These are phyloP conservation scores for Ranitomeya variabilis DNA, from an alignment of 2,113 vertebrate species.

Conservation along the genomic window DNA sequence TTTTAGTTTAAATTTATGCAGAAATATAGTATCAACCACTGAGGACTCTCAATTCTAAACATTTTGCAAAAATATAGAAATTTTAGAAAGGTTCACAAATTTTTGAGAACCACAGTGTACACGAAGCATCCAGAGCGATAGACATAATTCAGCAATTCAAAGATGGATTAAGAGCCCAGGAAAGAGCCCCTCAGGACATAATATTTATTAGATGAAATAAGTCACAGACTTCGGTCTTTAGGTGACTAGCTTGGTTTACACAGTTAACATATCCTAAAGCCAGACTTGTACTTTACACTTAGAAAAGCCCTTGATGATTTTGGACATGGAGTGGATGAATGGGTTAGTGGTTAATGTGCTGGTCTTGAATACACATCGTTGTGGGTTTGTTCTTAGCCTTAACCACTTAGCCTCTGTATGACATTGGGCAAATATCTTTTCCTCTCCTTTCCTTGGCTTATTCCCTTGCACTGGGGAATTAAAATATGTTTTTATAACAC, in stretches of 20 bases:
- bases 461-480: conserved; percentile 48
- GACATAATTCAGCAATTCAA: background rate
- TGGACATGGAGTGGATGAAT: conserved; percentile 16
- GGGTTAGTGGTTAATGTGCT: conserved; percentile 53
- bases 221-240: background rate
- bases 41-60: too few relatives aligned
- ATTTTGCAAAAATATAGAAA: too few relatives aligned
- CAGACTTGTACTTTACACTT: background rate
- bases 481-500: conserved; percentile 36
- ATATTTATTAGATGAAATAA: background rate
- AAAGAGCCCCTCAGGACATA: background rate
- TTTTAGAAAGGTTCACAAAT: too few relatives aligned
- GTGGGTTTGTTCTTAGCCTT: conserved; percentile 47
- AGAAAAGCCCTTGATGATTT: background rate
- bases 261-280: conserved; percentile 4
- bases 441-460: conserved; percentile 23
- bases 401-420: conserved; percentile 46
- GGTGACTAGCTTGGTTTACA: background rate
- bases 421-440: conserved; percentile 43
- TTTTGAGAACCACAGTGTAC: background rate
- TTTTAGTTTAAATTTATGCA: too few relatives aligned
- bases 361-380: conserved; percentile 43
- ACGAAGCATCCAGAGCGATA: background rate
- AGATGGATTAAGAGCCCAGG: background rate
- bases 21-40: too few relatives aligned